These are phyloP conservation scores for Orthonyx spaldingii DNA, from an alignment of 2,113 vertebrate genomes.

Conservation along the genomic window DNA sequence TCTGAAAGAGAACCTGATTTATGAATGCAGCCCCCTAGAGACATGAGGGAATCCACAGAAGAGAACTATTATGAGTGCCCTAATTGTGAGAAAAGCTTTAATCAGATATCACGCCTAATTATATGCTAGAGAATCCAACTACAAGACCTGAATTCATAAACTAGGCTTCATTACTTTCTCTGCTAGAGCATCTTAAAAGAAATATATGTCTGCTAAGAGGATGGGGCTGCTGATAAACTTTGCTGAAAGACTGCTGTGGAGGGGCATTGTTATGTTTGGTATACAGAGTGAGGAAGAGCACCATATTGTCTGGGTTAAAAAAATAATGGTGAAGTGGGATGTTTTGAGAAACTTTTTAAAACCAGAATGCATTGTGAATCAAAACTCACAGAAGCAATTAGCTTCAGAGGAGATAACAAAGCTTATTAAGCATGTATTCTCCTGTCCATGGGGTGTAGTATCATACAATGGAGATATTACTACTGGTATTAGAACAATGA, in stretches of 20 bases:
- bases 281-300: neutral
- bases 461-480: neutral
- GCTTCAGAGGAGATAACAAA: constrained; percentile 22
- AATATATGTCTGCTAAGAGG: neutral
- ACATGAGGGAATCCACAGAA: neutral
- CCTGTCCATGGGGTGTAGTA: neutral
- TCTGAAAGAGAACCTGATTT: neutral
- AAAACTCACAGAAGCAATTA: constrained; percentile 23
- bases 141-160: constrained; percentile 36
- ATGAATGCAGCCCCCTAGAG: neutral
- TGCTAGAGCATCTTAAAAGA: neutral
- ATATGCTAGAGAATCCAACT: neutral
- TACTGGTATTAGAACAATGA: neutral
- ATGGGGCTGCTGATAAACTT: neutral
- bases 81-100: constrained; percentile 21
- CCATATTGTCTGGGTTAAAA: neutral
- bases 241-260: neutral
- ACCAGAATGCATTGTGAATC: neutral
- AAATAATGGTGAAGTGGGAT: neutral
- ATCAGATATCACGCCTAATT: constrained; percentile 12
- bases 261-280: neutral
- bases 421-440: constrained; percentile 19
- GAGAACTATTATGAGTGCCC: neutral
- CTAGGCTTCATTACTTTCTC: neutral
- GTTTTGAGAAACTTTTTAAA: neutral